Conservation (phyloP, 1,140 invertebrate species). For the Drosophila burlai region DNA sequence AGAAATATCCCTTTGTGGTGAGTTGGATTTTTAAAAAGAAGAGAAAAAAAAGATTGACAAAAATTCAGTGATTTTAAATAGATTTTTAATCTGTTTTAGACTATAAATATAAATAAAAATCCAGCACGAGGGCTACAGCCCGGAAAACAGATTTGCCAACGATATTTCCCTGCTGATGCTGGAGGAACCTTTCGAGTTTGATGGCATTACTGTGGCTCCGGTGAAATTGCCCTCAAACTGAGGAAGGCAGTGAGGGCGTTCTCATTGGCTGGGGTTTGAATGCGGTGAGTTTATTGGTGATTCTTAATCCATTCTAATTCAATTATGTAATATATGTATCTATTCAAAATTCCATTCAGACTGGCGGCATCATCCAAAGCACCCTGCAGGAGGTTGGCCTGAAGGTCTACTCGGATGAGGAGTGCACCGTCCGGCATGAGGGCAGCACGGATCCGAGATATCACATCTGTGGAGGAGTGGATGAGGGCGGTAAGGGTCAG, state of each 20-base stretch:
- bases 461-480: slow-evolving; percentile 85
- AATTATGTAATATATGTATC: background rate
- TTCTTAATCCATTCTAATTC: background rate
- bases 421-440: slow-evolving; percentile 70
- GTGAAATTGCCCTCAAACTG: slow-evolving; percentile 67
- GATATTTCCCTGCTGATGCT: slow-evolving; percentile 72
- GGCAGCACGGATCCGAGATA: slow-evolving; percentile 53
- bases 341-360: slow-evolving; percentile 49
- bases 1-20: slow-evolving; percentile 73
- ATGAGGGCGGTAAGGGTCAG: slow-evolving; percentile 85
- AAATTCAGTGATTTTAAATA: too few species aligned
- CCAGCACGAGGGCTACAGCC: slow-evolving; percentile 55
- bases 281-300: slow-evolving; percentile 39
- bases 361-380: slow-evolving; percentile 71
- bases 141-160: slow-evolving; percentile 6
- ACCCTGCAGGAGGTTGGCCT: slow-evolving; percentile 81
- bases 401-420: slow-evolving; percentile 79
- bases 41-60: too few species aligned
- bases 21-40: background rate
- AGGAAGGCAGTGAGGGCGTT: slow-evolving; percentile 52
- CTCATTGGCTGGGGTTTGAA: slow-evolving; percentile 83
- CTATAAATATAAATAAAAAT: too few species aligned
- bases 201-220: slow-evolving; percentile 62
- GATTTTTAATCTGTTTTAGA: too few species aligned
- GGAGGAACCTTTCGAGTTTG: slow-evolving; percentile 48